Conservation (phyloP, 2,888 invertebrate species). For the Dryocosmus kuriphilus region DNA sequence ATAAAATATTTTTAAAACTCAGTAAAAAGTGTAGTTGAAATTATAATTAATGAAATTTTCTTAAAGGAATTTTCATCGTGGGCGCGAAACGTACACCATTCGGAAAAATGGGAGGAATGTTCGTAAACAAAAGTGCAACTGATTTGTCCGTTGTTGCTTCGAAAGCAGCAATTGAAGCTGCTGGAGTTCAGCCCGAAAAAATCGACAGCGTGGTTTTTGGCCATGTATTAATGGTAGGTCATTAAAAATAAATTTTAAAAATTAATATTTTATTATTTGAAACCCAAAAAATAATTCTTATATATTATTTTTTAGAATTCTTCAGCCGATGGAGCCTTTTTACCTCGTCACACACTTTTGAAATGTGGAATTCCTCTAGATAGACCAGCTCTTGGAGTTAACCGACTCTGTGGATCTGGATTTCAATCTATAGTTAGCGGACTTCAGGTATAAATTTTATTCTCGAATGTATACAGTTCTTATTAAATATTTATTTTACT, state of each 20-base stretch:
- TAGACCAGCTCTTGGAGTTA: conserved; percentile 91
- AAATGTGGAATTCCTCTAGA: conserved; percentile 91
- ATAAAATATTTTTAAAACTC: no score
- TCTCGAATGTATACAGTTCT: not conserved
- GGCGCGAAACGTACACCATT: conserved; percentile 98
- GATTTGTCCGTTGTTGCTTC: conserved; percentile 91
- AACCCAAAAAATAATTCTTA: not conserved
- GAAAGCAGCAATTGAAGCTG: conserved; percentile 87
- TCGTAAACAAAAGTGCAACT: conserved; percentile 85
- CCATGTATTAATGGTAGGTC: conserved; percentile 89
- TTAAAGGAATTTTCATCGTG: conserved; percentile 91
- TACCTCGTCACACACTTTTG: conserved; percentile 93
- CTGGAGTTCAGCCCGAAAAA: conserved; percentile 89
- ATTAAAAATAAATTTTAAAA: not conserved
- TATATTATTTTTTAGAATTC: conserved; percentile 55
- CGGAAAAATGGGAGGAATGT: conserved; percentile 94
- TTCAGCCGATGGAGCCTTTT: conserved; percentile 89
- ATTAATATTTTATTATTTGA: not conserved
- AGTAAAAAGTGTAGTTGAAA: no score
- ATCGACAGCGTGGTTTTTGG: conserved; percentile 95
- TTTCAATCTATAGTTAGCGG: conserved; percentile 96
- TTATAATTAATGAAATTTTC: conserved; percentile 28
- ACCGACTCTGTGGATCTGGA: conserved; percentile 97
- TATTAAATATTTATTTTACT: not conserved
- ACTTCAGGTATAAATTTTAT: conserved; percentile 84